Conservation (phyloP, 2,113 vertebrate species). For the Leptobrachium ailaonicum region DNA sequence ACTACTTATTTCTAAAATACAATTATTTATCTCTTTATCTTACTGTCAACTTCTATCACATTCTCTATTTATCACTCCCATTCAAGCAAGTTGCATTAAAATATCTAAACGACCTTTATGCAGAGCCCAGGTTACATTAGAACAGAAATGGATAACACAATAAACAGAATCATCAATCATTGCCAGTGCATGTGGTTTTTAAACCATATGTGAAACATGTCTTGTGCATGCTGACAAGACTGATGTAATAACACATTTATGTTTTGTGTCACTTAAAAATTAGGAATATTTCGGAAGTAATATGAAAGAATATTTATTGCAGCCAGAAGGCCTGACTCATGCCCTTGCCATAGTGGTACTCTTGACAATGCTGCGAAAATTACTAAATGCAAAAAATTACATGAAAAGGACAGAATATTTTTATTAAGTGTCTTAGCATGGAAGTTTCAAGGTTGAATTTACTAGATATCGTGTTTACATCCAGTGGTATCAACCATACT, state of each 20-base stretch:
- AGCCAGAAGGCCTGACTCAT: too few species aligned
- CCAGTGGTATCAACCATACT: too few species aligned
- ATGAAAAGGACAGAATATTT: too few species aligned
- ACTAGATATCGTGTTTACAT: too few species aligned
- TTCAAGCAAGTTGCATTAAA: slow-evolving; percentile 26
- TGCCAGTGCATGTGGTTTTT: background rate
- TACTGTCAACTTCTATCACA: slow-evolving; percentile 14
- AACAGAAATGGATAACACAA: slow-evolving; percentile 23
- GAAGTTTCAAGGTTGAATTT: too few species aligned
- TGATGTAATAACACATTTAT: slow-evolving; percentile 33
- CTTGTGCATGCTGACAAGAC: background rate
- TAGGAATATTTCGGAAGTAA: too few species aligned
- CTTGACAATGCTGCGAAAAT: too few species aligned
- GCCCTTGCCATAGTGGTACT: too few species aligned
- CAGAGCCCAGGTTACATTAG: slow-evolving; percentile 25
- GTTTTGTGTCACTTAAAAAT: slow-evolving; percentile 4
- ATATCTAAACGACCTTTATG: slow-evolving; percentile 17
- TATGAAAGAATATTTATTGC: too few species aligned
- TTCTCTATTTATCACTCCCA: slow-evolving; percentile 1
- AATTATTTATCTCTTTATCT: slow-evolving; percentile 13
- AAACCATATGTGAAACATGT: slow-evolving; percentile 3
- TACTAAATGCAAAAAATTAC: too few species aligned
- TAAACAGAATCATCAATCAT: slow-evolving; percentile 31
- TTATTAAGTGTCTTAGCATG: too few species aligned
- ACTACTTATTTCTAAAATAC: background rate